Evolutionary conservation across 2,888 invertebrate genomes (phyloP).

Genomic region (Horisme vitalbata): DNA sequence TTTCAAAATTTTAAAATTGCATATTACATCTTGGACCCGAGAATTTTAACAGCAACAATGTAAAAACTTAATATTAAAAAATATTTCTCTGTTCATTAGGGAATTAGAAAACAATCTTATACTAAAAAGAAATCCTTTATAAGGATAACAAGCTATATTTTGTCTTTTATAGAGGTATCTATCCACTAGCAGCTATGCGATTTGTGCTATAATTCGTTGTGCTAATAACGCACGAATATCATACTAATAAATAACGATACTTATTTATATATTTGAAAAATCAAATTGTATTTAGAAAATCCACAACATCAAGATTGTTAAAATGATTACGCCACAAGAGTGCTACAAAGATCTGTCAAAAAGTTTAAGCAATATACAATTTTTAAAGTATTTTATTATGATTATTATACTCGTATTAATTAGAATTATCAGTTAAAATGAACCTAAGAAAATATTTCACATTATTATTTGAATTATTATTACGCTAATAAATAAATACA

Average conservation of each 20-base stretch:
- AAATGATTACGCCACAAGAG: conserved; percentile 22
- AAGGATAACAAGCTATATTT: conserved; percentile 79
- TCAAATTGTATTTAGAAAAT: conserved; percentile 42
- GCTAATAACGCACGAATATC: conserved; percentile 51
- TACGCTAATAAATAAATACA: conserved; percentile 18
- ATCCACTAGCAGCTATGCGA: conserved; percentile 62
- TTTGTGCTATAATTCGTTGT: conserved; percentile 67
- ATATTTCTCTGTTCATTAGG: conserved; percentile 63
- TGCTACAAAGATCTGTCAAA: conserved; percentile 17
- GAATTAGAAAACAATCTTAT: conserved; percentile 64
- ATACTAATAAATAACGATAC: conserved; percentile 35
- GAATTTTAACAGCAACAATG: conserved; percentile 68
- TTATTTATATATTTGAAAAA: conserved; percentile 41
- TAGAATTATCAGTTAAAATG: conserved; percentile 9
- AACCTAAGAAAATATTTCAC: conserved; percentile 14
- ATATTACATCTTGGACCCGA: conserved; percentile 73
- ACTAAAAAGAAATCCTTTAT: conserved; percentile 72
- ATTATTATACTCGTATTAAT: not conserved
- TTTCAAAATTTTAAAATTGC: conserved; percentile 53
- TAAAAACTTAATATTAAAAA: conserved; percentile 73
- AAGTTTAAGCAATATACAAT: conserved; percentile 21
- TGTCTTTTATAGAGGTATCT: conserved; percentile 74
- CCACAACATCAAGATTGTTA: conserved; percentile 25
- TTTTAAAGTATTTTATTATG: conserved; percentile 3
- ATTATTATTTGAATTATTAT: conserved; percentile 10